Evolutionary conservation across 2,797 vertebrate genomes (phyloP).

Genomic region (Cynodonichthys magdalenae): DNA sequence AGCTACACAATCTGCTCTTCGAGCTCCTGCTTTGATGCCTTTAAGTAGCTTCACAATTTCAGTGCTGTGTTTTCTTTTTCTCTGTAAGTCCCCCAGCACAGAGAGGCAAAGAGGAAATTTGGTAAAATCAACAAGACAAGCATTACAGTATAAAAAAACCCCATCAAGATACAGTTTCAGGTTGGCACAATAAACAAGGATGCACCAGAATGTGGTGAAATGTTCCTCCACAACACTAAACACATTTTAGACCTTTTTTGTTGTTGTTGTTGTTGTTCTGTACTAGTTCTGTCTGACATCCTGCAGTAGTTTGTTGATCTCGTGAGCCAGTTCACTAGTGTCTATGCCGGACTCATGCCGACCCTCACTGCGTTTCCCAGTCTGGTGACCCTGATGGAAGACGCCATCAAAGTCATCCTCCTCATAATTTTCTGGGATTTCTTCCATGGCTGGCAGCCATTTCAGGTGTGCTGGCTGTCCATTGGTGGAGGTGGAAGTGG

Average conservation of each 20-base stretch:
- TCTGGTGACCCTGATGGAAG: constrained; percentile 86
- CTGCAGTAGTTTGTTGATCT: constrained; percentile 97
- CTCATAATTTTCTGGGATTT: constrained; percentile 96
- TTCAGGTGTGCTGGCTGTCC: constrained; percentile 86
- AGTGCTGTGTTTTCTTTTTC: constrained; percentile 42
- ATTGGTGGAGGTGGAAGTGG: constrained; percentile 65
- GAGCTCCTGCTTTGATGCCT: constrained; percentile 41
- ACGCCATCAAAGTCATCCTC: constrained; percentile 96
- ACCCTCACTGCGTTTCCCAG: constrained; percentile 80
- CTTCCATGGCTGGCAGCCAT: constrained; percentile 98
- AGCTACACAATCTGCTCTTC: constrained; percentile 46
- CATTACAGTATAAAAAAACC: constrained; percentile 57
- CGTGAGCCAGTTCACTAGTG: constrained; percentile 93
- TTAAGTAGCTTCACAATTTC: constrained; percentile 50
- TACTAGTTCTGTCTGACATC: constrained; percentile 92
- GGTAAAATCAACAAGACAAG: constrained; percentile 60
- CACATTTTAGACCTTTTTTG: constrained; percentile 17
- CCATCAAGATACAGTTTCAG: constrained; percentile 40
- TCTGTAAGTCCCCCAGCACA: constrained; percentile 28
- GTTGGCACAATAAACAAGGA: constrained; percentile 57
- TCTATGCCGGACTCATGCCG: constrained; percentile 91
- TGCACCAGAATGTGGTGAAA: constrained; percentile 44
- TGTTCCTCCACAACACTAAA: constrained; percentile 17
- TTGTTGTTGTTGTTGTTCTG: not conserved
- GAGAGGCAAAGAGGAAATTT: constrained; percentile 45